Percentiles rank a stretch among this genome's conserved stretches.
Conservation (phyloP, 2,113 vertebrate genomes). For the Setophaga petechia region DNA sequence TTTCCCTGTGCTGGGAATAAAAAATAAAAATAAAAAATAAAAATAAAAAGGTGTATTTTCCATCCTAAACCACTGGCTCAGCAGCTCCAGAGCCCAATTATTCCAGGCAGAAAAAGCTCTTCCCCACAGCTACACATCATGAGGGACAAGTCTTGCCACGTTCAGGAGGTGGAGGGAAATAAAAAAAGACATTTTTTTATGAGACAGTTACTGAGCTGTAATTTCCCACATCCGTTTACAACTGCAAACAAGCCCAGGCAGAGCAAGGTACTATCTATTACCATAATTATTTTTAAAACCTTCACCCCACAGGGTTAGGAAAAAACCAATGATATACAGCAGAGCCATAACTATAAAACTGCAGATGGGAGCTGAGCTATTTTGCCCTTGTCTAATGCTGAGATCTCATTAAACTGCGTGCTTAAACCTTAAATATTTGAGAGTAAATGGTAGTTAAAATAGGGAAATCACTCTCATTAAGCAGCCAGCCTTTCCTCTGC, state of each 20-base stretch:
- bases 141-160: background rate
- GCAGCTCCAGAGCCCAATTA: background rate
- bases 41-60: background rate
- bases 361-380: constrained; percentile 13
- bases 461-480: background rate
- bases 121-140: background rate
- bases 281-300: constrained; percentile 25
- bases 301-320: background rate
- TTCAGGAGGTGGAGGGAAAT: background rate
- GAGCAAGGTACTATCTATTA: background rate
- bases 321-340: background rate
- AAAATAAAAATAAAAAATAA: background rate
- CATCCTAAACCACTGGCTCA: background rate
- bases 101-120: background rate
- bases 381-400: background rate
- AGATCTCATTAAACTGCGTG: constrained; percentile 1
- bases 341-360: background rate
- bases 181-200: background rate
- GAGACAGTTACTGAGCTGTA: constrained; percentile 14
- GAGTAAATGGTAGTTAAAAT: background rate
- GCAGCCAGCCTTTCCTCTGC: background rate
- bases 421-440: constrained; percentile 22
- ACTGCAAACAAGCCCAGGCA: constrained; percentile 25
- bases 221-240: background rate
- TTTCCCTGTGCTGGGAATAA: accelerated